Conservation (phyloP, 2,888 invertebrate genomes). For the Hecatera dysodea region DNA sequence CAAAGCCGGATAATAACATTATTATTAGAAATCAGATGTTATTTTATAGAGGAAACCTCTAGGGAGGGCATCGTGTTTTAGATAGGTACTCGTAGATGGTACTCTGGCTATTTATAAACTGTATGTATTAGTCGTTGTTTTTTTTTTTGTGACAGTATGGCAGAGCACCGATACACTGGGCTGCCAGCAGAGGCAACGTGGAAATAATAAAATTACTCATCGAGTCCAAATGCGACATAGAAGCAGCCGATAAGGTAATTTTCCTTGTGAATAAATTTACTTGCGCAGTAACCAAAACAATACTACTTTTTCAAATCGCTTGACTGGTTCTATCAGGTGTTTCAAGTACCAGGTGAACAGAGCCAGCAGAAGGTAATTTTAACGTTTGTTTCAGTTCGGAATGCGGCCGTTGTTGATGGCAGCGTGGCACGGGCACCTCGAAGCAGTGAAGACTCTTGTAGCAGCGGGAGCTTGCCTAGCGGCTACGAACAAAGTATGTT, state of each 20-base stretch:
- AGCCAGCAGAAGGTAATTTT: constrained; percentile 32
- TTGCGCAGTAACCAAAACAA: constrained; percentile 13
- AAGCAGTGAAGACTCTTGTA: constrained; percentile 93
- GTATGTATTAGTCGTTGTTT: background rate
- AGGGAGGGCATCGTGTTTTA: too few relatives aligned
- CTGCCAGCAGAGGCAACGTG: constrained; percentile 93
- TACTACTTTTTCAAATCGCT: background rate
- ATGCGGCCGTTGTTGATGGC: constrained; percentile 94
- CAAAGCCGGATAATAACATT: constrained; percentile 29
- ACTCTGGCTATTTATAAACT: too few relatives aligned
- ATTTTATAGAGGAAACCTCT: background rate
- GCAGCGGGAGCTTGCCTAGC: constrained; percentile 93
- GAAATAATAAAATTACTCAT: constrained; percentile 94
- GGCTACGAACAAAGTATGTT: constrained; percentile 93
- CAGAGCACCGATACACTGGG: constrained; percentile 94
- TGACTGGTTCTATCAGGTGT: constrained; percentile 19
- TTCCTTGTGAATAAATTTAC: constrained; percentile 26
- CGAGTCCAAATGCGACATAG: constrained; percentile 93
- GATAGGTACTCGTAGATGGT: too few relatives aligned
- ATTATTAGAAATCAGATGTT: constrained; percentile 30
- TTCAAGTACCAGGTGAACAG: constrained; percentile 62
- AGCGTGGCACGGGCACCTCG: constrained; percentile 93
- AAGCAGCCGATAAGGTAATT: constrained; percentile 93
- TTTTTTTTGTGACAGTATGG: constrained; percentile 91
- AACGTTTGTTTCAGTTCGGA: constrained; percentile 90